Evolutionary conservation across 2,888 invertebrate species (phyloP).

Genomic region (Platycheirus albimanus): DNA sequence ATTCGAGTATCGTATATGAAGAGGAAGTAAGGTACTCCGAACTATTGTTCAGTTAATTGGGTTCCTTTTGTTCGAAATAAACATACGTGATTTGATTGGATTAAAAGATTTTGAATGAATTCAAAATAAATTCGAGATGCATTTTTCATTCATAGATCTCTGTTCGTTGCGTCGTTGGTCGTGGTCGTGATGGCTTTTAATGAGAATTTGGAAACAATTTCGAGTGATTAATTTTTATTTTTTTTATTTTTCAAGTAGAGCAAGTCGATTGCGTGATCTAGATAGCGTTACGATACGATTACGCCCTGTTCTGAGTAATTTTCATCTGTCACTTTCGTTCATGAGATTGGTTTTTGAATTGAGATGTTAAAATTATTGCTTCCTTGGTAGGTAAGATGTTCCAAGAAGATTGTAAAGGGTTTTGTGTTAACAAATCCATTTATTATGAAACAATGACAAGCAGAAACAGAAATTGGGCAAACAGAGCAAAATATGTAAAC

Average conservation of each 20-base stretch:
- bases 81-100: conserved; percentile 56
- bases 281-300: conserved; percentile 65
- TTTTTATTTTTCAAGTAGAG: conserved; percentile 40
- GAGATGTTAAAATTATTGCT: conserved; percentile 9
- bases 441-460: too few species aligned
- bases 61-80: conserved; percentile 36
- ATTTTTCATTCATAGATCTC: conserved; percentile 65
- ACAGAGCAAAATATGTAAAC: too few species aligned
- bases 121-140: conserved; percentile 28
- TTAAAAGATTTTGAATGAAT: conserved; percentile 55
- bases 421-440: too few species aligned
- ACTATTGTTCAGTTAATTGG: conserved; percentile 64
- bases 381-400: background rate
- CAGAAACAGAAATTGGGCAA: too few species aligned
- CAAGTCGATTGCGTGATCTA: conserved; percentile 63
- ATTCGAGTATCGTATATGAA: conserved; percentile 43
- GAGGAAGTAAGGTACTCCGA: conserved; percentile 58
- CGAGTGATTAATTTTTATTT: conserved; percentile 43
- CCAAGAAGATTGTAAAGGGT: background rate
- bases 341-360: conserved; percentile 4
- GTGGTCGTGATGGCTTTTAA: conserved; percentile 67
- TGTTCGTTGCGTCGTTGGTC: background rate
- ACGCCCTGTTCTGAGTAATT: conserved; percentile 41
- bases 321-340: conserved; percentile 51
- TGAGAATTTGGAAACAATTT: conserved; percentile 58